Evolutionary conservation across 2,797 vertebrate species (phyloP).

Genomic region (Acanthornis magna): DNA sequence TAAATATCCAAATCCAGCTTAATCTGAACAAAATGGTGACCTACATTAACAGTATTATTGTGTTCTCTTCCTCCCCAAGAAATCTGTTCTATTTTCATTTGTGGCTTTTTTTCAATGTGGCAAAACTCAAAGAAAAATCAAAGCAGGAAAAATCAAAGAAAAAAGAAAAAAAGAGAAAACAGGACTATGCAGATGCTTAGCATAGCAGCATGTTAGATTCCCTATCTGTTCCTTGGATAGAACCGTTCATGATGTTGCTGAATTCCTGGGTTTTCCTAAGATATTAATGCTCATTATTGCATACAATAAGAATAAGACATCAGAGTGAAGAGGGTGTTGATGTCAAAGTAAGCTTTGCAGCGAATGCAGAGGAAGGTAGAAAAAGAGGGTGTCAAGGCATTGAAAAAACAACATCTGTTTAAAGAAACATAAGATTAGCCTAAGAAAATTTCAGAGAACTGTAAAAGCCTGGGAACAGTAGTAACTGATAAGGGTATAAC

Average conservation of each 20-base stretch:
- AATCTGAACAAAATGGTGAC: neutral
- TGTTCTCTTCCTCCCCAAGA: neutral
- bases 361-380: neutral
- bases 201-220: neutral
- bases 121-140: neutral
- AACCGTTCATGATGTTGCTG: neutral
- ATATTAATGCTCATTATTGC: neutral
- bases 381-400: neutral
- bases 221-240: neutral
- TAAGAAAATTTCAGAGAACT: neutral
- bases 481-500: neutral
- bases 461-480: neutral
- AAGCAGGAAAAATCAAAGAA: neutral
- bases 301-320: neutral
- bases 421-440: neutral
- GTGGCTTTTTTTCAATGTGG: neutral
- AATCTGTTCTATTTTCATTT: neutral
- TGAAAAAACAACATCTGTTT: neutral
- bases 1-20: neutral
- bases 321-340: neutral
- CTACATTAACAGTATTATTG: neutral
- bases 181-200: neutral
- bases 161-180: neutral
- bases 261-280: neutral
- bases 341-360: neutral